phyloP scores from a whole-genome alignment of 2,888 invertebrate genomes.

The Ormia ochracea region DNA sequence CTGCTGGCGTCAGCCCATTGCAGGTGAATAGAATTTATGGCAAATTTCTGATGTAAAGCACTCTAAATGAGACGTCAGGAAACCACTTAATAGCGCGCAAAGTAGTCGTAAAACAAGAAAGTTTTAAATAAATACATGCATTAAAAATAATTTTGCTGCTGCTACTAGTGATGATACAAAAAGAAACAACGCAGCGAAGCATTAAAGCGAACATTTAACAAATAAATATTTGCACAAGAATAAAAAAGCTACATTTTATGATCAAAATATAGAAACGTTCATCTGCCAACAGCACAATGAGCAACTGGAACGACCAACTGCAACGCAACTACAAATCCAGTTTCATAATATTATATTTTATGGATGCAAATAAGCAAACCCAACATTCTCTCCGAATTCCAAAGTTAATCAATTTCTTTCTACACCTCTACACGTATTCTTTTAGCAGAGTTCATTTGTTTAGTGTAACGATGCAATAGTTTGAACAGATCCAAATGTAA shows the following conservation, averaged over 20 bases:
- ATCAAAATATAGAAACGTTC: slow-evolving; percentile 16
- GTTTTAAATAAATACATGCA: not conserved
- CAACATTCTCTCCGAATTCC: slow-evolving; percentile 35
- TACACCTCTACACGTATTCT: not conserved
- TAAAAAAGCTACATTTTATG: slow-evolving; percentile 65
- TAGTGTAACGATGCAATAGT: not conserved
- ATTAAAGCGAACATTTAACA: slow-evolving; percentile 76
- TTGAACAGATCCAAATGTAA: not conserved
- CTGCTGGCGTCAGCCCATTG: slow-evolving; percentile 72
- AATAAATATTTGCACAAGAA: slow-evolving; percentile 70
- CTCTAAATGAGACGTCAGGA: slow-evolving; percentile 24
- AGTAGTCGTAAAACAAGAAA: slow-evolving; percentile 32
- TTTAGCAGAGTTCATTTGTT: not conserved
- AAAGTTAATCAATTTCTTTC: slow-evolving; percentile 47
- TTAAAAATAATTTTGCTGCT: not conserved
- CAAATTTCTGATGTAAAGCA: slow-evolving; percentile 6
- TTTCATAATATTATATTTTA: slow-evolving; percentile 21
- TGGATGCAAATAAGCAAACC: not conserved
- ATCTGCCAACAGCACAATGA: slow-evolving; percentile 18
- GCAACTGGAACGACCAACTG: slow-evolving; percentile 15
- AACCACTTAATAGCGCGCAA: not conserved
- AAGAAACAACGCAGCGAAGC: slow-evolving; percentile 70
- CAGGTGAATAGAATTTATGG: slow-evolving; percentile 72
- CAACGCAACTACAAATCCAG: not conserved
- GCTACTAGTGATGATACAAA: slow-evolving; percentile 59